A percentile compares a stretch with the other conserved stretches of the same genome.
Conservation (phyloP, 37 sponge, comb jelly and placozoan genomes). For the Cladorhizidae sp. region DNA sequence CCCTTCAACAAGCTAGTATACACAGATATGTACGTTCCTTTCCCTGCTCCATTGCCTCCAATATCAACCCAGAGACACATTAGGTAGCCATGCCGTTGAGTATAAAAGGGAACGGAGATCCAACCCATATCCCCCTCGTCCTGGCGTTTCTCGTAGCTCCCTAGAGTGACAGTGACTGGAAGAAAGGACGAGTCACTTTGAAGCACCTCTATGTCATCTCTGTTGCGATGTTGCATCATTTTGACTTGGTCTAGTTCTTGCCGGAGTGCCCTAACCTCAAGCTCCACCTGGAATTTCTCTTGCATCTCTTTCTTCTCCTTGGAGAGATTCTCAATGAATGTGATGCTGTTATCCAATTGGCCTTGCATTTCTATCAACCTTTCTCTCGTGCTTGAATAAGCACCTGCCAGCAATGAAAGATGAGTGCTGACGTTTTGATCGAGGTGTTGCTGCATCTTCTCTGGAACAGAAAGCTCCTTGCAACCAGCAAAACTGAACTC, state of each 20-base stretch:
- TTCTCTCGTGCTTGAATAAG: neutral
- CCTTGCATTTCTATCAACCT: neutral
- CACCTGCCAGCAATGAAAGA: neutral
- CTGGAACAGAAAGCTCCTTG: neutral
- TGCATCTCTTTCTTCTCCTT: neutral
- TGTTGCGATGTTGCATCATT: neutral
- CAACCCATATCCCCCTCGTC: conserved; percentile 3
- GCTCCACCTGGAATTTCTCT: neutral
- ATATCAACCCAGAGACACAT: conserved; percentile 23
- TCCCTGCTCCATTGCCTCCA: conserved; percentile 15
- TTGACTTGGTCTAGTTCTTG: neutral
- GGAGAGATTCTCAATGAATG: neutral
- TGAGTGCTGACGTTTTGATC: neutral
- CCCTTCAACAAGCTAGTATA: conserved; percentile 24
- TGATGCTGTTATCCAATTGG: neutral
- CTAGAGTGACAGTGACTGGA: neutral
- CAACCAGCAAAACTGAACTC: conserved; percentile 22
- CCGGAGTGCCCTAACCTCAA: neutral
- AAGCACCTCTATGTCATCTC: neutral
- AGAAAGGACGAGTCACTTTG: neutral
- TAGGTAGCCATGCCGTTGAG: conserved; percentile 16
- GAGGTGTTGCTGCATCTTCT: neutral
- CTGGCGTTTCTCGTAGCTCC: neutral
- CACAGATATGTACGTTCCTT: conserved; percentile 23
- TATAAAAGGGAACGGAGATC: conserved; percentile 6